A percentile compares a stretch with the other conserved stretches of the same genome.
Conservation (phyloP, 2,888 invertebrate species). For the Drosophila atripex region DNA sequence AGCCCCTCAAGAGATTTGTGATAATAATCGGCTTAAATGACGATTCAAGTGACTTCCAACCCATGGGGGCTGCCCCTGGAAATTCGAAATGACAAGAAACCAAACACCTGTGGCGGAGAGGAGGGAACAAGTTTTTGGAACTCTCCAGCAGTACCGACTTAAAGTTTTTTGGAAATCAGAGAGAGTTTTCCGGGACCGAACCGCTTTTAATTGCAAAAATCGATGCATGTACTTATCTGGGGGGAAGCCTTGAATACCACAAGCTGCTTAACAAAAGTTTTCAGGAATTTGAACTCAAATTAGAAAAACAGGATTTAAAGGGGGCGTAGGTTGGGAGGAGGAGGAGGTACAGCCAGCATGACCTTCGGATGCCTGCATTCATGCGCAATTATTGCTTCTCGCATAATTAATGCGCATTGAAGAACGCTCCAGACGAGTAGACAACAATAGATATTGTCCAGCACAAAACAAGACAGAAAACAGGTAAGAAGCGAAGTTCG, state of each 20-base stretch:
- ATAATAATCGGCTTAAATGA: conserved; percentile 70
- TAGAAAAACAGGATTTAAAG: conserved; percentile 6
- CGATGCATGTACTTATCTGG: conserved; percentile 17
- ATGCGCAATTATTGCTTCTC: conserved; percentile 41
- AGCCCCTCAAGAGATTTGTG: conserved; percentile 46
- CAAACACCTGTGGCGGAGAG: conserved; percentile 43
- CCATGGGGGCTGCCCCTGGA: conserved; percentile 16
- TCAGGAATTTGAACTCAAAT: conserved; percentile 8
- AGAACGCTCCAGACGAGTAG: conserved; percentile 22
- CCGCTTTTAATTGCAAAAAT: conserved; percentile 44
- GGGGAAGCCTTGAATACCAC: conserved; percentile 29
- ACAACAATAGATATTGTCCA: conserved; percentile 21
- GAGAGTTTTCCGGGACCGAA: no score
- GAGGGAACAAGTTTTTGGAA: conserved; percentile 1
- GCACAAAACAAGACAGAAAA: conserved; percentile 19
- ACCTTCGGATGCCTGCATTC: conserved; percentile 45
- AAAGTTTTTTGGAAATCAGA: conserved; percentile 19
- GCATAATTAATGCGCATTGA: conserved; percentile 57
- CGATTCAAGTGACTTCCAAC: conserved; percentile 36
- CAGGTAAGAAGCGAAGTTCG: not conserved
- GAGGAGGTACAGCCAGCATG: conserved; percentile 11
- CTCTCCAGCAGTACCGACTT: not conserved
- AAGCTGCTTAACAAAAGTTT: conserved; percentile 36
- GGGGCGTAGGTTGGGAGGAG: not conserved
- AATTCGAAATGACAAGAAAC: conserved; percentile 28